These are phyloP conservation scores for Papilio glaucus DNA, from an alignment of 1,140 invertebrate species.

Conservation along the genomic window DNA sequence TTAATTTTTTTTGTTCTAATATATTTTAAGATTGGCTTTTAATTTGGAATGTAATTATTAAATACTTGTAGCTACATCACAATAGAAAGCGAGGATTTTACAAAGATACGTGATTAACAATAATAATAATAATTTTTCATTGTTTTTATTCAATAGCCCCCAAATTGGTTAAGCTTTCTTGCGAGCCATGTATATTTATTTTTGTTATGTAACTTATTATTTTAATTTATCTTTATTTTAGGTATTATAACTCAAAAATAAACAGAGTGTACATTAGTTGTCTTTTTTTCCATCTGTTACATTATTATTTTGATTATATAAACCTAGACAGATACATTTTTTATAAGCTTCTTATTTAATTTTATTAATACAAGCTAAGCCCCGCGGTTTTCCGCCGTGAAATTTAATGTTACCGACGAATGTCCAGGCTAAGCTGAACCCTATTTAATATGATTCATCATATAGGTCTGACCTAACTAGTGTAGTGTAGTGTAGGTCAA, in stretches of 20 bases:
- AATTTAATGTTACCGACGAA: no score
- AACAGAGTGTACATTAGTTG: conserved; percentile 67
- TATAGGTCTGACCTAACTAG: no score
- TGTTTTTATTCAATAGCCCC: conserved; percentile 39
- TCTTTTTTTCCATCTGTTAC: no score
- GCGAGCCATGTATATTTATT: conserved; percentile 52
- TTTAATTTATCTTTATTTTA: conserved; percentile 76
- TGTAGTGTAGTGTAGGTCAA: no score
- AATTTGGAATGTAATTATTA: conserved; percentile 23
- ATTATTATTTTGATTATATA: no score
- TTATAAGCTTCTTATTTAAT: no score
- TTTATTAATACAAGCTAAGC: not conserved
- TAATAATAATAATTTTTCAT: conserved; percentile 39
- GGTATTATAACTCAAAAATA: conserved; percentile 65
- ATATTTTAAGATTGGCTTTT: conserved; percentile 32
- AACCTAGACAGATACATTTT: no score
- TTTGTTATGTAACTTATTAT: conserved; percentile 76
- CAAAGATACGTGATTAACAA: conserved; percentile 28
- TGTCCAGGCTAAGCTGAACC: no score
- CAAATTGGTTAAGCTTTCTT: conserved; percentile 43
- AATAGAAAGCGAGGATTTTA: conserved; percentile 17
- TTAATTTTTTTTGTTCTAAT: conserved; percentile 31
- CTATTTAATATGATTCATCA: no score
- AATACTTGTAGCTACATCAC: conserved; percentile 28
- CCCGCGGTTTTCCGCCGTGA: no score